phyloP scores from a whole-genome alignment of 2,113 vertebrate species.

The Neomonachus schauinslandi region DNA sequence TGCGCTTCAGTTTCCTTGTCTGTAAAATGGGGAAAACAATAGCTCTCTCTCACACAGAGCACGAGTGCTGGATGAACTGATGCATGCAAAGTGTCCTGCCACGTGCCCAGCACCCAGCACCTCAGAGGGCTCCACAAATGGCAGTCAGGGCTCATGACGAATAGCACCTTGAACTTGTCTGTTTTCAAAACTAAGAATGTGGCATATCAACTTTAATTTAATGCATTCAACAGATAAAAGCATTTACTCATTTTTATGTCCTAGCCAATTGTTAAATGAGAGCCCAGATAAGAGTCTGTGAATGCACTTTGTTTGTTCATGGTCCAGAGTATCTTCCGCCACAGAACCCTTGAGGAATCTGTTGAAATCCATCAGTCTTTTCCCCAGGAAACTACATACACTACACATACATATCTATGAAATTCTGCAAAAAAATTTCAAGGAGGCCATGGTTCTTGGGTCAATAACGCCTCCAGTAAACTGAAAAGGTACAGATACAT shows the following conservation, averaged over 20 bases:
- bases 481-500: not conserved
- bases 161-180: not conserved
- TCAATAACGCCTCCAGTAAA: not conserved
- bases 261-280: not conserved
- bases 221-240: not conserved
- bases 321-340: not conserved
- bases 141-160: not conserved
- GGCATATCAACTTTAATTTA: not conserved
- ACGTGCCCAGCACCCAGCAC: not conserved
- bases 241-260: not conserved
- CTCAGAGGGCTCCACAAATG: rapidly evolving
- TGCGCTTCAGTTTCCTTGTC: not conserved
- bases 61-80: not conserved
- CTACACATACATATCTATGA: not conserved
- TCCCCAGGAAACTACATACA: not conserved
- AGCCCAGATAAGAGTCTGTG: not conserved
- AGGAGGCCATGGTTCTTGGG: not conserved
- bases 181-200: not conserved
- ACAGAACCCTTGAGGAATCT: not conserved
- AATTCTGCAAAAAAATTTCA: not conserved
- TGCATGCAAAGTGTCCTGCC: rapidly evolving
- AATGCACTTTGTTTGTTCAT: not conserved
- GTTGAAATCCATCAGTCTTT: not conserved
- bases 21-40: not conserved
- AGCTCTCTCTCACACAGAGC: not conserved